Percentiles rank a stretch among this genome's conserved stretches.
These are phyloP conservation scores for Phymastichus coffea DNA, from an alignment of 1,140 invertebrate genomes.

Conservation along the genomic window DNA sequence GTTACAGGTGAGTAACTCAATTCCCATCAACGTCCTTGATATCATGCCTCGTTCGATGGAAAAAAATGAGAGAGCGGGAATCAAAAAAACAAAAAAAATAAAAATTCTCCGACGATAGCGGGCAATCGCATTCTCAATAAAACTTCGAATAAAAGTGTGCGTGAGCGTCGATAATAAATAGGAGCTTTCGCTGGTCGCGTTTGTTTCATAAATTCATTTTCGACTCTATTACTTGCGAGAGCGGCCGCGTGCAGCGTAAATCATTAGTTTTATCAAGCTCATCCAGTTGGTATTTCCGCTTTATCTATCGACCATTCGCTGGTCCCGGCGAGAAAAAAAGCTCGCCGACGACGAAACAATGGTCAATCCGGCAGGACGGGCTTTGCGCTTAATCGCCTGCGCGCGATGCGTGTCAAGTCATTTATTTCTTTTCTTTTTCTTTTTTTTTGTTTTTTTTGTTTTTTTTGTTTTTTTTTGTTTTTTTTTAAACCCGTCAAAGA, in stretches of 20 bases:
- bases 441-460: not conserved
- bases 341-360: constrained; percentile 37
- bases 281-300: constrained; percentile 48
- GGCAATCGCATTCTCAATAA: too few relatives aligned
- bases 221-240: constrained; percentile 35
- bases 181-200: not conserved
- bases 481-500: constrained; percentile 2
- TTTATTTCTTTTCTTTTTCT: constrained; percentile 15
- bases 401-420: constrained; percentile 21
- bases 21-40: too few relatives aligned
- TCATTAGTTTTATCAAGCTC: constrained; percentile 54
- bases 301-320: constrained; percentile 49
- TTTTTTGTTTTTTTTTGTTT: not conserved
- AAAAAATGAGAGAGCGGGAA: too few relatives aligned
- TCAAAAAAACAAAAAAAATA: too few relatives aligned
- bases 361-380: constrained; percentile 25
- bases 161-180: constrained; percentile 15
- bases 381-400: constrained; percentile 29
- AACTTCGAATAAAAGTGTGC: too few relatives aligned
- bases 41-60: too few relatives aligned
- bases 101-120: too few relatives aligned
- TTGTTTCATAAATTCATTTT: constrained; percentile 36
- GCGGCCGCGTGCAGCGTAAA: constrained; percentile 36
- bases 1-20: constrained; percentile 29
- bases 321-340: too few relatives aligned